phyloP scores from a whole-genome alignment of 1,140 invertebrate species.

The Coptotermes formosanus region DNA sequence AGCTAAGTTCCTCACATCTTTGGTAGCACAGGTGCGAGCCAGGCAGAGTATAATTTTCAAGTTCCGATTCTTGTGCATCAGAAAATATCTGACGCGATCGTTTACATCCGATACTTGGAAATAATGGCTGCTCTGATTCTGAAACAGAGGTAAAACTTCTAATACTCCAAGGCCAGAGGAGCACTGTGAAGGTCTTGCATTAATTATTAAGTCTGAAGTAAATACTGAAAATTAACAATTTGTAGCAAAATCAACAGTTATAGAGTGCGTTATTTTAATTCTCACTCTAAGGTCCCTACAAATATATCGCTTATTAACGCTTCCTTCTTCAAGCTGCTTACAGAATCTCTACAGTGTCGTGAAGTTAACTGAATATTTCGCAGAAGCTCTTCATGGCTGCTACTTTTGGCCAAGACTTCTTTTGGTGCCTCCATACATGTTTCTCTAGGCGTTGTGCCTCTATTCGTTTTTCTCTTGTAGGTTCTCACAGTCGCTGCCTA shows the following conservation, averaged over 20 bases:
- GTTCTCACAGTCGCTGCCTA: not conserved
- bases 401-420: not conserved
- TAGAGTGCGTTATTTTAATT: not conserved
- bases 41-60: constrained; percentile 28
- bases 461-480: not conserved
- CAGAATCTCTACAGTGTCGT: not conserved
- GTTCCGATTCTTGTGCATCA: constrained; percentile 22
- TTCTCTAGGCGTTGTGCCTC: not conserved
- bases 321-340: not conserved
- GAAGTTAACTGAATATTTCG: not conserved
- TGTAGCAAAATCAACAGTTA: not conserved
- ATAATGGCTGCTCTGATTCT: not conserved
- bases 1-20: constrained; percentile 36
- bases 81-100: constrained; percentile 22
- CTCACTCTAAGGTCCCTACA: not conserved
- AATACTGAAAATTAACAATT: not conserved
- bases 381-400: not conserved
- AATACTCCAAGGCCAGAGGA: not conserved
- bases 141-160: not conserved
- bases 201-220: not conserved
- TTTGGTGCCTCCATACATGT: not conserved
- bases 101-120: not conserved
- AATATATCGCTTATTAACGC: not conserved
- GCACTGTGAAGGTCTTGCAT: not conserved
- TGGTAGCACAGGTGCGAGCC: constrained; percentile 39